Evolutionary conservation across 2,888 invertebrate genomes (phyloP).

Genomic region (Tromatobia lineatoria): DNA sequence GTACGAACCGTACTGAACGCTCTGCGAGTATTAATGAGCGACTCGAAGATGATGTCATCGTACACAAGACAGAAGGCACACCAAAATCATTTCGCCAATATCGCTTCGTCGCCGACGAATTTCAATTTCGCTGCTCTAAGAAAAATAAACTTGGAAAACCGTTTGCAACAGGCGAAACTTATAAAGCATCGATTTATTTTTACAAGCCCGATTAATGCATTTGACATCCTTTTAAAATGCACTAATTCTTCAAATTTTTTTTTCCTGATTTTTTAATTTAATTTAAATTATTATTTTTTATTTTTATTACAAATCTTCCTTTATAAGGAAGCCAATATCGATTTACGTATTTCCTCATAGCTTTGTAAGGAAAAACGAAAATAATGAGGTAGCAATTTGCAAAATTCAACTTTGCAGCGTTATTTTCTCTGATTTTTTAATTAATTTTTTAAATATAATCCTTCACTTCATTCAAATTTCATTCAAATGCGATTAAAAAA

Average conservation of each 20-base stretch:
- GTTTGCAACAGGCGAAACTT: neutral
- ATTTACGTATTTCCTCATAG: too few species aligned
- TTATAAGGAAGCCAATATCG: too few species aligned
- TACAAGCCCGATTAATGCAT: neutral
- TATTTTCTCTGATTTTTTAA: too few species aligned
- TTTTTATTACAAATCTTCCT: too few species aligned
- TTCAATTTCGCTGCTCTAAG: neutral
- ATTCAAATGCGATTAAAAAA: too few species aligned
- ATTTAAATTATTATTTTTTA: too few species aligned
- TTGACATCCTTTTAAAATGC: neutral
- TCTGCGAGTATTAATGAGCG: conserved; percentile 59
- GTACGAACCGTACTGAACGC: conserved; percentile 36
- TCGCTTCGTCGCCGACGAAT: conserved; percentile 17
- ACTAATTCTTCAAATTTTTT: neutral
- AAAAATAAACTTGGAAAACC: neutral
- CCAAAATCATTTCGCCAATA: conserved; percentile 39
- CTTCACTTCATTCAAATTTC: too few species aligned
- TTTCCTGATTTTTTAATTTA: too few species aligned
- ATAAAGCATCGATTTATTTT: neutral
- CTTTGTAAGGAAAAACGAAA: too few species aligned
- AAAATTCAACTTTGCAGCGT: too few species aligned
- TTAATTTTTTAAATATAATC: too few species aligned
- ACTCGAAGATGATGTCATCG: conserved; percentile 55
- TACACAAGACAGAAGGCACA: neutral
- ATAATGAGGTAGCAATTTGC: too few species aligned